phyloP scores from a whole-genome alignment of 2,113 vertebrate species.

The Microcebus murinus region DNA sequence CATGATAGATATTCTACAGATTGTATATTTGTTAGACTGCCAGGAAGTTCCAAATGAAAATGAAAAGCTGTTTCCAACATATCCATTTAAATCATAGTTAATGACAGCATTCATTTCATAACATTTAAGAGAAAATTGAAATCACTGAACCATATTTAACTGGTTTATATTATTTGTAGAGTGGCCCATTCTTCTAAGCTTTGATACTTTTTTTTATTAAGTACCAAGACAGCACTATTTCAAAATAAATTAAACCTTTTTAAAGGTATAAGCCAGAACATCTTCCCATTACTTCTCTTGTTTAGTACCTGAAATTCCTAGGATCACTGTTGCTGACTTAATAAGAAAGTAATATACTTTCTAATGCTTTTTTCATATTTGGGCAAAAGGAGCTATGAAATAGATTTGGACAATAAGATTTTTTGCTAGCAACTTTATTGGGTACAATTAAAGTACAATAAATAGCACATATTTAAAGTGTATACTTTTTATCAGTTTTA shows the following conservation, averaged over 20 bases:
- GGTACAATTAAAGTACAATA: background rate
- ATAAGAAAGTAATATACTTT: background rate
- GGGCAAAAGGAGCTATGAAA: background rate
- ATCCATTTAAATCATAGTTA: background rate
- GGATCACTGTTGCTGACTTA: background rate
- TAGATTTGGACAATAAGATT: background rate
- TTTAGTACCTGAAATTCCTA: background rate
- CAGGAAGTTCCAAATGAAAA: background rate
- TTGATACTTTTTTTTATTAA: background rate
- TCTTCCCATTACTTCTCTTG: background rate
- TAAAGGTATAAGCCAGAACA: background rate
- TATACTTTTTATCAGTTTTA: background rate
- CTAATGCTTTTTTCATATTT: background rate
- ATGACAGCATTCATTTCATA: background rate
- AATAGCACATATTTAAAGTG: background rate
- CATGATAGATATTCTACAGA: background rate
- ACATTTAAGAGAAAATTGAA: background rate
- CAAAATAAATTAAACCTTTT: constrained; percentile 28
- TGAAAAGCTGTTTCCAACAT: background rate
- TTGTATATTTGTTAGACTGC: background rate
- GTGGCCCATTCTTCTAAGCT: background rate
- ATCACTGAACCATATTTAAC: background rate
- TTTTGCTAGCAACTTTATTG: background rate
- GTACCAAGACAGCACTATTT: background rate
- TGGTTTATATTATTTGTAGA: background rate